Conservation (phyloP, 2,797 vertebrate species). For the Pseudomugil gertrudae region DNA sequence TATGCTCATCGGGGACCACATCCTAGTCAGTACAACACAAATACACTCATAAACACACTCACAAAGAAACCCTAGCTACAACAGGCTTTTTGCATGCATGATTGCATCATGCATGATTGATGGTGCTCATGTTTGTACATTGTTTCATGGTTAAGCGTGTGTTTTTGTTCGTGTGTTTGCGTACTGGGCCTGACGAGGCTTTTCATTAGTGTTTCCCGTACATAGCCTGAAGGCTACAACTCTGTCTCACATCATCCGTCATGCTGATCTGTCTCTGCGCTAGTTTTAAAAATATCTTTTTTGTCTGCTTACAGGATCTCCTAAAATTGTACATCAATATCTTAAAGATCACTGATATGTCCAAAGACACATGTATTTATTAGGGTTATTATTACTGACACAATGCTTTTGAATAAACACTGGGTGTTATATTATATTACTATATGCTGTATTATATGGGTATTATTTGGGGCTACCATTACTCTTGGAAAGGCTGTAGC, state of each 20-base stretch:
- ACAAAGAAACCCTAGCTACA: slow-evolving; percentile 34
- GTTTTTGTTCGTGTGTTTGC: slow-evolving; percentile 29
- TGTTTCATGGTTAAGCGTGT: slow-evolving; percentile 27
- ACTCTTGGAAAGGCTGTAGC: no score
- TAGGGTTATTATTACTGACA: background rate
- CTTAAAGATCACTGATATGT: background rate
- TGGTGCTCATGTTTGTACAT: slow-evolving; percentile 54
- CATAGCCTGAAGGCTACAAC: slow-evolving; percentile 66
- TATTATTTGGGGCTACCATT: no score
- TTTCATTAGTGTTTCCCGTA: slow-evolving; percentile 75
- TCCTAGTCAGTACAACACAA: slow-evolving; percentile 60
- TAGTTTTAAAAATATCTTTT: slow-evolving; percentile 18
- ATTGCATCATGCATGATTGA: slow-evolving; percentile 55
- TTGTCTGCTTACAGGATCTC: slow-evolving; percentile 16
- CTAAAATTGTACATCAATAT: slow-evolving; percentile 24
- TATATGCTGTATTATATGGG: no score
- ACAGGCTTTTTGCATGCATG: slow-evolving; percentile 46
- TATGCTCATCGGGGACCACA: slow-evolving; percentile 57
- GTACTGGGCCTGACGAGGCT: slow-evolving; percentile 59
- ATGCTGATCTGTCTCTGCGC: slow-evolving; percentile 35
- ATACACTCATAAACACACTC: slow-evolving; percentile 31
- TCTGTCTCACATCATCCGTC: slow-evolving; percentile 73
- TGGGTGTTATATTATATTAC: no score
- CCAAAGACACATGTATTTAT: background rate
- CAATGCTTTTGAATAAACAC: no score